These are phyloP conservation scores for Chrysotoxum bicinctum DNA, from an alignment of 2,888 invertebrate species.

Conservation along the genomic window DNA sequence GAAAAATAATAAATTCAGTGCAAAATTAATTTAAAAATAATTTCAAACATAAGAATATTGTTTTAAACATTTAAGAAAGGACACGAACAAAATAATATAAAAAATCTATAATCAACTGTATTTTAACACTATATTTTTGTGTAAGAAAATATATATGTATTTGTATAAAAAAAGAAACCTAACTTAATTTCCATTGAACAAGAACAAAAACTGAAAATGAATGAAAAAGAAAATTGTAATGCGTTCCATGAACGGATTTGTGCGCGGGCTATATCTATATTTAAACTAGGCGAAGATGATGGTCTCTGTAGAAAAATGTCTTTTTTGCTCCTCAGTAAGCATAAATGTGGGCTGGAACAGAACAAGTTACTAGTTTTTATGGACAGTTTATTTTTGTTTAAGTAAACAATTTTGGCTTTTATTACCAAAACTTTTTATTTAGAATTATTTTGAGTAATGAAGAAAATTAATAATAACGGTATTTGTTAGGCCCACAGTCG, in stretches of 20 bases:
- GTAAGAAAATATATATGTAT: slow-evolving; percentile 44
- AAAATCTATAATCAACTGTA: slow-evolving; percentile 15
- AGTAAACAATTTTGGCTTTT: slow-evolving; percentile 56
- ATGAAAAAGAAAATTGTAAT: slow-evolving; percentile 45
- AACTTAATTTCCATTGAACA: slow-evolving; percentile 26
- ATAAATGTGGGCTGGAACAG: neutral
- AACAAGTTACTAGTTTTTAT: slow-evolving; percentile 9
- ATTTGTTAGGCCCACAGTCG: slow-evolving; percentile 46
- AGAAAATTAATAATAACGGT: slow-evolving; percentile 22
- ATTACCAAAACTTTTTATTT: slow-evolving; percentile 31
- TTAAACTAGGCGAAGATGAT: slow-evolving; percentile 8
- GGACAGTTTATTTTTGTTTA: neutral
- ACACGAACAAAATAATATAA: slow-evolving; percentile 20
- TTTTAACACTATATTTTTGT: slow-evolving; percentile 3
- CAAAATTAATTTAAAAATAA: neutral
- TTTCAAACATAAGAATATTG: slow-evolving; percentile 8
- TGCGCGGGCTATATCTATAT: slow-evolving; percentile 29
- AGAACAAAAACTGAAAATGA: slow-evolving; percentile 10
- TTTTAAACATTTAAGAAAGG: slow-evolving; percentile 9
- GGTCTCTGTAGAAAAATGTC: slow-evolving; percentile 2
- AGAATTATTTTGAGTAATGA: slow-evolving; percentile 23
- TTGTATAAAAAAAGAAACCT: slow-evolving; percentile 27
- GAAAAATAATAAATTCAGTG: neutral
- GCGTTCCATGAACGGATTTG: slow-evolving; percentile 43
- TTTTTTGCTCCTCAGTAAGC: slow-evolving; percentile 3